Base-by-base conservation (phyloP, 2,113 vertebrate genomes). In the Pangasianodon gigas region DNA sequence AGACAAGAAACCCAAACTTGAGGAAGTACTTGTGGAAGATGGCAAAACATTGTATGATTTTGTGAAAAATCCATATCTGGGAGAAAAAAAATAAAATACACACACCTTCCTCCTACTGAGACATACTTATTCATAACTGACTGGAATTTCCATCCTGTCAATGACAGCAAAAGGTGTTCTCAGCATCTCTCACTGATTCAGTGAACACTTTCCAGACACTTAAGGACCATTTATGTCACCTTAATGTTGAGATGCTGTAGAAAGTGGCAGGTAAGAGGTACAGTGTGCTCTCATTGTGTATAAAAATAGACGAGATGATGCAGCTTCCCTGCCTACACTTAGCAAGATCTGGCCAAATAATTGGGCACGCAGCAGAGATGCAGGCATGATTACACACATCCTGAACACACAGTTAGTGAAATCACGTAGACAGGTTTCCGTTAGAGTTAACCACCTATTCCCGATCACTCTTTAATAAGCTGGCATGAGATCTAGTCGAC, bases 291-390 rank as follows among this genome's bases (percentile, higher is more conserved):
- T 82, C 18, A 67, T 44, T 44, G 62, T 41, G 87, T 74, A 48
- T 74, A 89, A 89, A 89, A 89, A 84, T 89, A 89, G 79, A 88
- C n/a, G 14, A n/a, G 65, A 58, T 89, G 54, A 75, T 85, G 88
- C 71, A 85, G 71, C 56, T 79, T 79, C 44, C 52, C 82, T 85
- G 88, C 88, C 81, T 85, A 77, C 81, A 77, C 56, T 84, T 62
- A 84, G 81, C 32, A 74, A 41, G 24, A 84, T 52, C 60, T 83
- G 67, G 67, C 37, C 51, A 32, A 74, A 84, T 58, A 82, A 58
- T 2, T 32, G n/a, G 14, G 21, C 87, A 81, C 21, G 18, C 77
- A 56, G 52, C 26, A 87, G 52, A 56, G 79, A 46, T 69, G 32
- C 46, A 82, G 46, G 18, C 44, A 83, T 44, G 32, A 58, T 54